phyloP scores from a whole-genome alignment of 2,113 vertebrate genomes.

The Syngnathus floridae region DNA sequence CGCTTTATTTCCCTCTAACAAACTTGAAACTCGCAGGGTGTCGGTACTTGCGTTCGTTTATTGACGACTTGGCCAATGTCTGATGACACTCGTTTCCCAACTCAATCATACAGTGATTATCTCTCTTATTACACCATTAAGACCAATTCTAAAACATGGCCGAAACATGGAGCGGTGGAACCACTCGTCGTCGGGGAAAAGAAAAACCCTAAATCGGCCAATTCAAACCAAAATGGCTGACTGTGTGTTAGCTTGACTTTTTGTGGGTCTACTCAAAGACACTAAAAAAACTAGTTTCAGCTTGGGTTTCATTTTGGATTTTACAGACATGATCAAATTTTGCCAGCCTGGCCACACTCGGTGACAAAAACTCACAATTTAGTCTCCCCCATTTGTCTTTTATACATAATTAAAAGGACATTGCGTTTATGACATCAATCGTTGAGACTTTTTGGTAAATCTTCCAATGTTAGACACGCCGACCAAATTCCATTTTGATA shows the following conservation, averaged over 20 bases:
- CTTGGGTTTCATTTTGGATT: background rate
- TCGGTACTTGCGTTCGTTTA: background rate
- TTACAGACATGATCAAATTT: background rate
- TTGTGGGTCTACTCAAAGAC: background rate
- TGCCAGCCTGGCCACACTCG: background rate
- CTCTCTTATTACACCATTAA: background rate
- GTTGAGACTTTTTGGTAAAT: background rate
- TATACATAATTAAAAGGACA: too few species aligned
- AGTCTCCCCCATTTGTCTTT: too few species aligned
- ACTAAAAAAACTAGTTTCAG: background rate
- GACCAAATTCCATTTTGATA: background rate
- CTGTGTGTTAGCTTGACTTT: too few species aligned
- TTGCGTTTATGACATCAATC: background rate
- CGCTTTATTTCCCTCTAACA: constrained; percentile 32
- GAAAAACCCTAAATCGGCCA: too few species aligned
- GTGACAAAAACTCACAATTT: background rate
- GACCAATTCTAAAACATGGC: constrained; percentile 44
- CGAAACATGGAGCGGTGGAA: background rate
- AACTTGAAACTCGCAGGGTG: constrained; percentile 52
- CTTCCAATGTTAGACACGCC: background rate
- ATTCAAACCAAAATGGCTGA: too few species aligned
- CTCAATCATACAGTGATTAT: background rate
- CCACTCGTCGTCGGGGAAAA: background rate
- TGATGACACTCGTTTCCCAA: background rate
- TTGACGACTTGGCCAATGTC: background rate